Percentiles rank a stretch among this genome's conserved stretches.
These are phyloP conservation scores for Cylindroiulus punctatus DNA, from an alignment of 2,888 invertebrate species.

Conservation along the genomic window DNA sequence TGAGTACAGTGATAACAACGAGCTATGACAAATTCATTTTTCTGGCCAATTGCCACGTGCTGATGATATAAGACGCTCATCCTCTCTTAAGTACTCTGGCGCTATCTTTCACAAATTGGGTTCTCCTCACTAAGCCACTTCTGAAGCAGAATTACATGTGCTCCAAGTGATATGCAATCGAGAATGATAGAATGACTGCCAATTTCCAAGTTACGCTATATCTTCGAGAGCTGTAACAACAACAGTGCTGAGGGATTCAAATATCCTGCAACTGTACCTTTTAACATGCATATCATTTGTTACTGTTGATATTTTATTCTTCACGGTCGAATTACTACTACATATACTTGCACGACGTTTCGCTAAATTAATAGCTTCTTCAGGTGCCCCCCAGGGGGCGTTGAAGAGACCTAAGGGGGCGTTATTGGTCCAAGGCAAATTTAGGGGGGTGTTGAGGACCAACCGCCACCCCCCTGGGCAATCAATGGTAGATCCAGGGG, in stretches of 20 bases:
- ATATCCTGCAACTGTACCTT: not conserved
- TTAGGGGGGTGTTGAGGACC: too few species aligned
- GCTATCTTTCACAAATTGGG: slow-evolving; percentile 8
- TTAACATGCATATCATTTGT: too few species aligned
- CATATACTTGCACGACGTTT: too few species aligned
- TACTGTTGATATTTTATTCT: too few species aligned
- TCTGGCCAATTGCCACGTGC: slow-evolving; percentile 3
- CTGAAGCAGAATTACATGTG: slow-evolving; percentile 4
- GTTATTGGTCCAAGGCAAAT: too few species aligned
- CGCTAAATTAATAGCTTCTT: too few species aligned
- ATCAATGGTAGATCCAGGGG: too few species aligned
- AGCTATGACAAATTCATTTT: slow-evolving; percentile 29
- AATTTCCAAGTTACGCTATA: not conserved
- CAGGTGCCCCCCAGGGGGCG: too few species aligned
- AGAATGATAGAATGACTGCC: not conserved
- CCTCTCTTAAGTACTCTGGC: not conserved
- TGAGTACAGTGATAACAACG: slow-evolving; percentile 15
- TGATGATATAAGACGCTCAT: not conserved
- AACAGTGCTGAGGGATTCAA: not conserved
- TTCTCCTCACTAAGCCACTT: not conserved
- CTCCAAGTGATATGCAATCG: not conserved
- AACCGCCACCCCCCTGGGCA: too few species aligned
- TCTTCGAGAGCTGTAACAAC: not conserved
- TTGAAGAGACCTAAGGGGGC: too few species aligned
- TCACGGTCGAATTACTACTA: too few species aligned